A percentile compares a stretch with the other conserved stretches of the same genome.
These are phyloP conservation scores for Bombus fervidus DNA, from an alignment of 1,140 invertebrate species.

Conservation along the genomic window DNA sequence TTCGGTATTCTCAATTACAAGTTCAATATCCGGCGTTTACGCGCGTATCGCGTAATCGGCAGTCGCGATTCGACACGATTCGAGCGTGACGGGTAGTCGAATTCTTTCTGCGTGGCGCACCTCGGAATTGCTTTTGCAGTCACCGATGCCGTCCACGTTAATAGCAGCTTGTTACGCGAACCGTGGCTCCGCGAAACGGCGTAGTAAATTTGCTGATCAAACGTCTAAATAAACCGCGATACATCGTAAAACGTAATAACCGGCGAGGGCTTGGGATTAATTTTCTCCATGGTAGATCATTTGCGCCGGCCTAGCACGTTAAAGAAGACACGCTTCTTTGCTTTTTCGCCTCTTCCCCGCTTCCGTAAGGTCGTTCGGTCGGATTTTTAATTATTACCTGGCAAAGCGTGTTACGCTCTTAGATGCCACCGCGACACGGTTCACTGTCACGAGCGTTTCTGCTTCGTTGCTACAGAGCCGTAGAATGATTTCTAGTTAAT, in stretches of 20 bases:
- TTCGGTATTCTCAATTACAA: not conserved
- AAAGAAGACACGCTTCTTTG: not conserved
- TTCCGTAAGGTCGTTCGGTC: not conserved
- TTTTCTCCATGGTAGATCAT: conserved; percentile 15
- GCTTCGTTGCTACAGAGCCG: conserved; percentile 30
- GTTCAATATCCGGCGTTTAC: not conserved
- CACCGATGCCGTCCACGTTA: not conserved
- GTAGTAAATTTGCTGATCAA: conserved; percentile 25
- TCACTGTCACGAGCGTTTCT: conserved; percentile 18
- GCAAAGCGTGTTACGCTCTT: conserved; percentile 22
- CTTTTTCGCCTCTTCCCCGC: not conserved
- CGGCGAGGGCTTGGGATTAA: not conserved
- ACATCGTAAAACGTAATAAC: conserved; percentile 28
- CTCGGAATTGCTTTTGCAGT: not conserved
- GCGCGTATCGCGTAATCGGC: not conserved
- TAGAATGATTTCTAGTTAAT: conserved; percentile 52
- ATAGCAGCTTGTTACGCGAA: conserved; percentile 13
- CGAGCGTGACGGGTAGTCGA: not conserved
- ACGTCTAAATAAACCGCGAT: conserved; percentile 33
- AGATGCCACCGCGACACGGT: conserved; percentile 15
- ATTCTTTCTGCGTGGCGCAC: not conserved
- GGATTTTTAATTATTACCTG: conserved; percentile 41
- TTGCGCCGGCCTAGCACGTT: not conserved
- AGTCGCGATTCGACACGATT: not conserved
- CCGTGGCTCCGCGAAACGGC: not conserved